Evolutionary conservation across 2,113 vertebrate species (phyloP), one percentile per base, ranked within the genome.

Genomic region (Cichladusa arquata): DNA sequence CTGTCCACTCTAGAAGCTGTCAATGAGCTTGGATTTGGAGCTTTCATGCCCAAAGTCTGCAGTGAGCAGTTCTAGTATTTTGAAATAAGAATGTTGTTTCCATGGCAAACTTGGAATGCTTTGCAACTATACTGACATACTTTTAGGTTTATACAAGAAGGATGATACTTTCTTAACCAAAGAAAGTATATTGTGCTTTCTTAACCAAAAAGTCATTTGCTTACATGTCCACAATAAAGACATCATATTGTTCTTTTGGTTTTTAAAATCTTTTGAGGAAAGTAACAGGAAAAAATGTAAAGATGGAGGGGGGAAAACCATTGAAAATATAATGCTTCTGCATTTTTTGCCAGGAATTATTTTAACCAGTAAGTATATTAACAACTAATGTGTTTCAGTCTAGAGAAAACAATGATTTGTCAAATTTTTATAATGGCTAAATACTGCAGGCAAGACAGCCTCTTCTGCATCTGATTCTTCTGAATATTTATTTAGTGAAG

Each of bases 1-100:
- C 97, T 97, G 97, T 98, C 96, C 97, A 96, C 82, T 97, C 86
- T 77, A 90, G 92, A 97, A 95, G 88, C 96, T 98, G 97, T 97
- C 97, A 96, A 26, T 97, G 94, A 93, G 65, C 79, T 96, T 88
- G 83, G 73, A 94, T 88, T 96, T 93, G 93, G 62, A 94, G 87
- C 72, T 95, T 96, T 97, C 69, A 67, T 93, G 92, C 97, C 94
- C 97, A 81, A 88, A 94, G 86, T 87, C 70, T 45, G 74, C 80
- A 97, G 91, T 83, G 22, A 64, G 62, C 69, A 91, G 56, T 80
- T 94, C 48, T 93, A 93, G 72, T 96, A 86, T 61, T 97, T 95
- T 96, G 88, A 90, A 95, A 73, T 96, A 93, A 92, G 81, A 95
- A 78, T 81, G 51, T 90, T 33, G 72, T 97, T 97, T 96, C 92